Base-by-base conservation (phyloP, 2,113 vertebrate species). In the Prunella fulvescens region DNA sequence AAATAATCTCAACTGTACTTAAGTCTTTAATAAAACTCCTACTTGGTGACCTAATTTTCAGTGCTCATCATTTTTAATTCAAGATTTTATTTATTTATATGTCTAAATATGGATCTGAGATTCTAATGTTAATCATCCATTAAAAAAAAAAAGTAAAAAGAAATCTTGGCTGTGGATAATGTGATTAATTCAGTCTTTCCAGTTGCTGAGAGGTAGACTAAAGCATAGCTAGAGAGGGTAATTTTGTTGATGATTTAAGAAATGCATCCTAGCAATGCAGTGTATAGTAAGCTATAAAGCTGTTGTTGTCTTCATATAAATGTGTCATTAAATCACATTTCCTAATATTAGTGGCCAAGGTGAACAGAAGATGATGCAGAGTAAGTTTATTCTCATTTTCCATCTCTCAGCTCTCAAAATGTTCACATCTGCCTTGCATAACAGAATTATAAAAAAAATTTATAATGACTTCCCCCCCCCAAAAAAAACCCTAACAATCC, bases 181-280 rank as follows among this genome's bases (percentile, higher is more conserved):
- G 71, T 86, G 42, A 87, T 92, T 81, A 84, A 66, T 86, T 54
- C 11, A 23, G 2, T 45, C 91, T 82, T 90, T 82, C 47, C 44
- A 73, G 9, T 23, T 82, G 58, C 54, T 90, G 60, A 62, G 62
- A 92, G 35, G 8, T 62, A 33, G 31, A 28, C 39, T 90, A 81
- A 73, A 92, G 48, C 37, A 67, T 58, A 48, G 3, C 51, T 74
- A 10, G 53, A 69, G 50, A 85, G 26, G 10, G 44, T 70, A 51
- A 88, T 96, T 91, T 89, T 94, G 45, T 79, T 88, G 62, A 51
- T 89, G 70, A 85, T 81, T 93, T 74, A 86, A 81, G 58, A 86
- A 95, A 91, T 60, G 45, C 42, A 62, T 87, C 47, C 62, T 80
- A 80, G 79, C 70, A 82, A 73, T 11, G 1, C 16, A 40, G 18